Conservation (phyloP, 2,888 invertebrate species). For the Pristionchus arcanus region DNA sequence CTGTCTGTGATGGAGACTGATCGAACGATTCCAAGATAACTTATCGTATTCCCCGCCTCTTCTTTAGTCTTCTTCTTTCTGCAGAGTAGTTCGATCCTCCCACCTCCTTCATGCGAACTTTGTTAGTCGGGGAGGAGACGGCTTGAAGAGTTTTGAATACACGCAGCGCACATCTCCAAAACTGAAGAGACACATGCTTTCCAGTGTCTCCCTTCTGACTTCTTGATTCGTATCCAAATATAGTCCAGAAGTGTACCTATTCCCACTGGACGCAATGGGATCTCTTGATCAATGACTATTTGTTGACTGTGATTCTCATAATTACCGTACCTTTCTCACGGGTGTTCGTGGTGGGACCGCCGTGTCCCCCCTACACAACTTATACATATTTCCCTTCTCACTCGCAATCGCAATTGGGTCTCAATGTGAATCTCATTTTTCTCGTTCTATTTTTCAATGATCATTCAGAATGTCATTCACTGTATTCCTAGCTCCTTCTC, state of each 20-base stretch:
- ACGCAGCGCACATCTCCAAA: not conserved
- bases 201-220: not conserved
- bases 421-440: constrained; percentile 22
- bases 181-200: not conserved
- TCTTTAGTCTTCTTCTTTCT: not conserved
- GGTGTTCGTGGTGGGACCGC: not conserved
- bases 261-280: not conserved
- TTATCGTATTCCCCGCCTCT: not conserved
- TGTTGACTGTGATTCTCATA: not conserved
- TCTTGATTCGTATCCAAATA: not conserved
- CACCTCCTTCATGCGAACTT: not conserved
- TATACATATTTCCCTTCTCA: not conserved
- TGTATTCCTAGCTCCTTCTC: not conserved
- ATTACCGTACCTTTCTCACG: not conserved
- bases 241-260: not conserved
- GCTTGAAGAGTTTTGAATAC: not conserved
- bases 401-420: not conserved
- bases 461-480: not conserved
- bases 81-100: not conserved
- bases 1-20: not conserved
- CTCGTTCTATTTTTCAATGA: not conserved
- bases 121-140: not conserved
- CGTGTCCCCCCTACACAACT: not conserved
- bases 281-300: not conserved
- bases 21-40: not conserved